phyloP scores from a whole-genome alignment of 2,888 invertebrate species.

The Cynaeus angustus region DNA sequence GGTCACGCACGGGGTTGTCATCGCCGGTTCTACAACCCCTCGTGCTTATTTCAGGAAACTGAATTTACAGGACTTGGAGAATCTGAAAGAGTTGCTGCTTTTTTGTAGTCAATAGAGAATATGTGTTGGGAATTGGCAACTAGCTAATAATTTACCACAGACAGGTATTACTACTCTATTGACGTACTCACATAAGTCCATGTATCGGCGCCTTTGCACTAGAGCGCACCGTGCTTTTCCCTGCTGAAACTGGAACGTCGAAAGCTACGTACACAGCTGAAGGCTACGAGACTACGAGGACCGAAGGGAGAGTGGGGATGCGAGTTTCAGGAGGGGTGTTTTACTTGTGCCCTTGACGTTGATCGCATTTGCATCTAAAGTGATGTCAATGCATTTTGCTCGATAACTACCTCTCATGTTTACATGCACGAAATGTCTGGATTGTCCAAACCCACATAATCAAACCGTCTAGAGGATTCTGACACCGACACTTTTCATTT shows the following conservation, averaged over 20 bases:
- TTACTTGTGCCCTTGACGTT: conserved; percentile 56
- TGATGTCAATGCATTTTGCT: conserved; percentile 53
- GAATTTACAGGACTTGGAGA: conserved; percentile 16
- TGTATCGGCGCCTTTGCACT: conserved; percentile 55
- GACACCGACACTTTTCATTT: background rate
- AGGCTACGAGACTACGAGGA: conserved; percentile 55
- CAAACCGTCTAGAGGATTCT: conserved; percentile 4
- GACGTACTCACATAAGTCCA: conserved; percentile 60
- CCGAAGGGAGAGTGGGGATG: conserved; percentile 53
- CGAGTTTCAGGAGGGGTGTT: conserved; percentile 46
- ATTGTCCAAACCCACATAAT: conserved; percentile 34
- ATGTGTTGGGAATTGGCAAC: conserved; percentile 26
- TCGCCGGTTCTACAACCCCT: conserved; percentile 27
- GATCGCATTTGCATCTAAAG: conserved; percentile 56
- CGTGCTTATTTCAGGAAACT: conserved; percentile 10
- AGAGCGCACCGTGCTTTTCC: conserved; percentile 53
- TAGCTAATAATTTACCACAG: conserved; percentile 43
- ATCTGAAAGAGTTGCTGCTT: conserved; percentile 32
- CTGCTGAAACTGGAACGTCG: conserved; percentile 57
- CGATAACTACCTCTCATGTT: conserved; percentile 39
- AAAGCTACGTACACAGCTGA: conserved; percentile 54
- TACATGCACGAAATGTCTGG: conserved; percentile 38
- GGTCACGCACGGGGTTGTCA: conserved; percentile 29
- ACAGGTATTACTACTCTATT: conserved; percentile 51
- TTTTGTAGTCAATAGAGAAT: conserved; percentile 43